Evolutionary conservation across 2,888 invertebrate species (phyloP).

Genomic region (Crocallis elinguaria): DNA sequence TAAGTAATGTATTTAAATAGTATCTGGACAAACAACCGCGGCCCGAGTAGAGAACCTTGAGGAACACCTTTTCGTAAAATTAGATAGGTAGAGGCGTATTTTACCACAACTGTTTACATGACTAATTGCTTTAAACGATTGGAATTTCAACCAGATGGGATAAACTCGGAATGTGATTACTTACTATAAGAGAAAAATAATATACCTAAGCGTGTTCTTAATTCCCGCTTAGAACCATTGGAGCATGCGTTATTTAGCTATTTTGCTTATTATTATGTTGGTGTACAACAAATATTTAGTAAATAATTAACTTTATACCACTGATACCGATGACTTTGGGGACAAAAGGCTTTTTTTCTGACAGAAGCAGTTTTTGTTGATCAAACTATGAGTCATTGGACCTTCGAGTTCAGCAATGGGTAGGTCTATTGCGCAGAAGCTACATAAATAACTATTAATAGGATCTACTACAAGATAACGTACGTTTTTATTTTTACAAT

Average conservation of each 20-base stretch:
- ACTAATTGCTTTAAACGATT: not conserved
- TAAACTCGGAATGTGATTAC: not conserved
- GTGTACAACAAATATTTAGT: too few species aligned
- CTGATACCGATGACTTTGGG: not conserved
- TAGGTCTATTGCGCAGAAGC: slow-evolving; percentile 31
- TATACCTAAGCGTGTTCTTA: too few species aligned
- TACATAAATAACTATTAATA: slow-evolving; percentile 18
- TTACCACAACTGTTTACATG: not conserved
- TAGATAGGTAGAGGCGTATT: not conserved
- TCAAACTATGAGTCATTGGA: slow-evolving; percentile 28
- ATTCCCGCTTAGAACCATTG: too few species aligned
- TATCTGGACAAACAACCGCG: slow-evolving; percentile 8
- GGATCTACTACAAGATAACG: slow-evolving; percentile 13
- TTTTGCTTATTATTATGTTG: too few species aligned
- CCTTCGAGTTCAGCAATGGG: slow-evolving; percentile 28
- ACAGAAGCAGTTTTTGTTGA: slow-evolving; percentile 6
- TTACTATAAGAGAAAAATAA: too few species aligned
- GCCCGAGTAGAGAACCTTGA: slow-evolving; percentile 13
- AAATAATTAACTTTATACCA: not conserved
- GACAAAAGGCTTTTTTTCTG: not conserved
- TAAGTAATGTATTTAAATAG: not conserved
- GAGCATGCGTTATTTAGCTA: too few species aligned
- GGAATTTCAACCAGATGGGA: not conserved
- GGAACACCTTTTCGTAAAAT: slow-evolving; percentile 9
- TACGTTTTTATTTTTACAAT: slow-evolving; percentile 14